These are phyloP conservation scores for Apotomis betuletana DNA, from an alignment of 2,888 invertebrate genomes.

Conservation along the genomic window DNA sequence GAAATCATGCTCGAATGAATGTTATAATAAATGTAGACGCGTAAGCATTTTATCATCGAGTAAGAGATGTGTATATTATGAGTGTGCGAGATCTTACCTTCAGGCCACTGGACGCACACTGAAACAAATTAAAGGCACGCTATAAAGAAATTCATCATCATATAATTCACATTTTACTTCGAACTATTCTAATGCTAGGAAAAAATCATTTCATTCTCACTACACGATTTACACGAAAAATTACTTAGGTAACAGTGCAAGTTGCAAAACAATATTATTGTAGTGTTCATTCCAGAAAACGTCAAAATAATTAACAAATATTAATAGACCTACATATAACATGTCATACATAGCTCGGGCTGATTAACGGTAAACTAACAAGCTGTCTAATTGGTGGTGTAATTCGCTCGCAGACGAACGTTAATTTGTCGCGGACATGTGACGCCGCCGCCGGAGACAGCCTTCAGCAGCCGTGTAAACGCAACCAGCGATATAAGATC, in stretches of 20 bases:
- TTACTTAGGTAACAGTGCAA: conserved; percentile 68
- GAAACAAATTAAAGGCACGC: conserved; percentile 82
- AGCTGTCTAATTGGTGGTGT: conserved; percentile 70
- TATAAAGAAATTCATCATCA: conserved; percentile 1
- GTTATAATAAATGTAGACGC: conserved; percentile 75
- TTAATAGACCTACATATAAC: conserved; percentile 45
- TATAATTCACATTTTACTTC: neutral
- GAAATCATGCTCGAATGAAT: conserved; percentile 79
- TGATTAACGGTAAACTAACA: conserved; percentile 64
- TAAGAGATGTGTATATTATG: conserved; percentile 55
- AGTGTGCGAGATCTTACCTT: conserved; percentile 85
- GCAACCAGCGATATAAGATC: conserved; percentile 15
- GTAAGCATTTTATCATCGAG: conserved; percentile 68
- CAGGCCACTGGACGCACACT: conserved; percentile 96
- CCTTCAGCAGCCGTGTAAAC: conserved; percentile 46
- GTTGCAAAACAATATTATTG: conserved; percentile 64
- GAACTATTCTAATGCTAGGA: conserved; percentile 55
- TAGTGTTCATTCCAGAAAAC: conserved; percentile 72
- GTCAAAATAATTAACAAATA: conserved; percentile 36
- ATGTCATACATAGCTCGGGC: conserved; percentile 53
- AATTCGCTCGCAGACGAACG: conserved; percentile 56
- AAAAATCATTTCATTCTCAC: conserved; percentile 74
- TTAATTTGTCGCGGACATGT: conserved; percentile 39
- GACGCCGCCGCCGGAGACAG: conserved; percentile 70
- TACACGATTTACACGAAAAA: conserved; percentile 69